Evolutionary conservation across 2,797 vertebrate genomes (phyloP).

Genomic region (Delichon dasypus): DNA sequence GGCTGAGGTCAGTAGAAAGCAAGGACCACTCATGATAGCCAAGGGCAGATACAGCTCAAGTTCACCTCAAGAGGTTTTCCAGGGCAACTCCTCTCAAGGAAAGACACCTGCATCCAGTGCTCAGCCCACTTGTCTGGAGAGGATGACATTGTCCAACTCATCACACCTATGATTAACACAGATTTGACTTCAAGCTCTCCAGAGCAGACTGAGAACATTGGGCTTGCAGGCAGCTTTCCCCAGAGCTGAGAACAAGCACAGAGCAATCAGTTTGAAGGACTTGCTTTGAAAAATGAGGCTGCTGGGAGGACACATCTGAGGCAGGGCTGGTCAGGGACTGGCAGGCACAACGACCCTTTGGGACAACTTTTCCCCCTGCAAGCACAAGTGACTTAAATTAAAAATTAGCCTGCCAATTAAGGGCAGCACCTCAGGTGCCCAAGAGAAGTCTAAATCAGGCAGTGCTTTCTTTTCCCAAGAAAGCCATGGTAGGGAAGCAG

Average conservation of each 20-base stretch:
- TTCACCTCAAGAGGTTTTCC: background rate
- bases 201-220: background rate
- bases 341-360: background rate
- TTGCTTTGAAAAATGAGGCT: background rate
- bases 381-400: conserved; percentile 30
- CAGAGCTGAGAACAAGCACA: background rate
- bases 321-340: background rate
- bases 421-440: conserved; percentile 22
- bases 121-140: background rate
- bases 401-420: conserved; percentile 49
- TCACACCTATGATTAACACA: fast-evolving
- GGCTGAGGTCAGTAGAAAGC: background rate
- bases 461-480: background rate
- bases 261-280: background rate
- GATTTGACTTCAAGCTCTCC: background rate
- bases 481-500: background rate
- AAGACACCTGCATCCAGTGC: background rate
- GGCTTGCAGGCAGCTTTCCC: background rate
- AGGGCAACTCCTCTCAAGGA: background rate
- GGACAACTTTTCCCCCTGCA: background rate
- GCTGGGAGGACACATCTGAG: background rate
- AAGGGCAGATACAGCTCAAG: background rate
- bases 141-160: background rate
- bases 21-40: fast-evolving
- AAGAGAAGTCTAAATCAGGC: conserved; percentile 33